phyloP scores from a whole-genome alignment of 1,140 invertebrate genomes.

The Macrobrachium nipponense region DNA sequence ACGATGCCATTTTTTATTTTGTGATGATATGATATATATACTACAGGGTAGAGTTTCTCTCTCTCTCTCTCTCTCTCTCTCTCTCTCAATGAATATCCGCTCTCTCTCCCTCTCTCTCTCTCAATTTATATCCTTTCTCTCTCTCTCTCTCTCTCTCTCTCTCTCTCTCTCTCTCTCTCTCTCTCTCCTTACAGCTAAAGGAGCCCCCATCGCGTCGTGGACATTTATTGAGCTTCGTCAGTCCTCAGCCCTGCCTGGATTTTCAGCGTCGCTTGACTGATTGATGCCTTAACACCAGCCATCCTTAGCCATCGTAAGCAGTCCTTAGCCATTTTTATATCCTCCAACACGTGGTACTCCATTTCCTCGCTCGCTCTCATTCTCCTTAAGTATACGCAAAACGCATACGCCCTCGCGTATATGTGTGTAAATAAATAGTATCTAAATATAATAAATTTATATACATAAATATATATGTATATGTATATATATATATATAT shows the following conservation, averaged over 20 bases:
- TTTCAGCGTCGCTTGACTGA: no score
- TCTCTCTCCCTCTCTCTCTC: not conserved
- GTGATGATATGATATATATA: not conserved
- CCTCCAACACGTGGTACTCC: no score
- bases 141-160: conserved; percentile 8
- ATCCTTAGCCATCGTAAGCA: no score
- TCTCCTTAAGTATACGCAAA: no score
- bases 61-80: no score
- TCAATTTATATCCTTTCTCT: no score
- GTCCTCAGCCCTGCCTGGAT: no score
- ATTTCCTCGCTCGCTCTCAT: no score
- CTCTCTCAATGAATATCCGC: not conserved
- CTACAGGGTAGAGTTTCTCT: no score
- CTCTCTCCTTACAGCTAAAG: not conserved
- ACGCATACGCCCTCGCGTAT: not conserved
- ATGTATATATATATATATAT: not conserved
- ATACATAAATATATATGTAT: not conserved
- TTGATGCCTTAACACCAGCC: no score
- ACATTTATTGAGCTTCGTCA: not conserved
- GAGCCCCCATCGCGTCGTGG: not conserved
- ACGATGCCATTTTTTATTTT: not conserved
- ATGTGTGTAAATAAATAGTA: no score
- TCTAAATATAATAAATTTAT: not conserved
- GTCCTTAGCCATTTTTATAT: no score
- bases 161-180: conserved; percentile 30